Evolutionary conservation across 2,888 invertebrate genomes (phyloP).

Genomic region (Liopterus haemorrhoidalis): DNA sequence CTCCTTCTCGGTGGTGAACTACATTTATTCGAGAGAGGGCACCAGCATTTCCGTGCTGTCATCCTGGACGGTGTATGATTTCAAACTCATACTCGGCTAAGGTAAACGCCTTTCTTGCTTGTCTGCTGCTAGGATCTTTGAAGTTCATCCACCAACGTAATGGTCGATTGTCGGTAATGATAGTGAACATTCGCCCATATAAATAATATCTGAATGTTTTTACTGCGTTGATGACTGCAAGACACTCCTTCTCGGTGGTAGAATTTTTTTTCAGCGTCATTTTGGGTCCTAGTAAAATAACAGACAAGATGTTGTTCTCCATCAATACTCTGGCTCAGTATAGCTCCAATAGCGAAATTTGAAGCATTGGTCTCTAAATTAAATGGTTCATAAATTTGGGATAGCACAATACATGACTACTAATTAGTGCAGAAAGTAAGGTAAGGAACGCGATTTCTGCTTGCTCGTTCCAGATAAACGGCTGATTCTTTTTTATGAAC

Average conservation of each 20-base stretch:
- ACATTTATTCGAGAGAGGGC: constrained; percentile 10
- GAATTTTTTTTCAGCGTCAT: constrained; percentile 26
- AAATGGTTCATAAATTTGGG: constrained; percentile 12
- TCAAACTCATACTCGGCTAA: constrained; percentile 12
- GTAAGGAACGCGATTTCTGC: constrained; percentile 6
- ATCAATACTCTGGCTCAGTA: constrained; percentile 3
- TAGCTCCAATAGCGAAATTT: constrained; percentile 6
- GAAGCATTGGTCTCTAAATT: constrained; percentile 12
- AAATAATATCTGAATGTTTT: constrained; percentile 32
- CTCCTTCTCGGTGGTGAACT: no score
- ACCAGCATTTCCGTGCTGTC: constrained; percentile 8
- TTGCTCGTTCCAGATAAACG: neutral
- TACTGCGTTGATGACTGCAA: constrained; percentile 29
- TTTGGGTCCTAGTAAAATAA: constrained; percentile 29
- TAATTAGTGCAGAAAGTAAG: neutral
- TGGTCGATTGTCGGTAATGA: constrained; percentile 32
- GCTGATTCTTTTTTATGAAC: constrained; percentile 8
- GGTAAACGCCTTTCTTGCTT: constrained; percentile 26
- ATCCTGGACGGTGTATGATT: constrained; percentile 10
- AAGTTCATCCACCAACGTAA: constrained; percentile 25
- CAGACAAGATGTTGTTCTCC: constrained; percentile 22
- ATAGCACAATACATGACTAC: constrained; percentile 1
- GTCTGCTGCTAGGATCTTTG: constrained; percentile 26
- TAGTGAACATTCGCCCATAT: constrained; percentile 28
- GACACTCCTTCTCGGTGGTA: constrained; percentile 31